These are phyloP conservation scores for Pemphredon lugubris DNA, from an alignment of 2,888 invertebrate genomes.

Conservation along the genomic window DNA sequence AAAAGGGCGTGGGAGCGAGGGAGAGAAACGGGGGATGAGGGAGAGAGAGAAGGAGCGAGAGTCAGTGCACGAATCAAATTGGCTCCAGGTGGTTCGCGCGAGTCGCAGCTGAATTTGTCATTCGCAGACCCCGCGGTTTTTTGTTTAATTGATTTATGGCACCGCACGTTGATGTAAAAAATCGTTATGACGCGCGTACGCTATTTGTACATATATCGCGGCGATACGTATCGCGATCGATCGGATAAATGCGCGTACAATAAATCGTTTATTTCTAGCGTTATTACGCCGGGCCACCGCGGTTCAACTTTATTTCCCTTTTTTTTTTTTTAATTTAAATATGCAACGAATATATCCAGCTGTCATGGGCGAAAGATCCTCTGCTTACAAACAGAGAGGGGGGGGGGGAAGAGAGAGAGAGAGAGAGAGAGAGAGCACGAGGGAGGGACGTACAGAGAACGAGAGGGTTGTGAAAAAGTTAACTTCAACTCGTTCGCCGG, in stretches of 20 bases:
- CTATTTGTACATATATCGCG: not conserved
- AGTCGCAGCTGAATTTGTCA: constrained; percentile 59
- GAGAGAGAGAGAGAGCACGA: too few species aligned
- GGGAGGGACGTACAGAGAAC: too few species aligned
- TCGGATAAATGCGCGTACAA: constrained; percentile 4
- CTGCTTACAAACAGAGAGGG: too few species aligned
- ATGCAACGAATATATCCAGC: not conserved
- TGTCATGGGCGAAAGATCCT: not conserved
- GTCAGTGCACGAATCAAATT: constrained; percentile 42
- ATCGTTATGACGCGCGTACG: constrained; percentile 37
- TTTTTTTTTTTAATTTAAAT: not conserved
- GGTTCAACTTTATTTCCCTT: not conserved
- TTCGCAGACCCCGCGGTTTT: constrained; percentile 48
- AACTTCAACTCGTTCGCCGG: too few species aligned
- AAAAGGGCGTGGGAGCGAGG: too few species aligned
- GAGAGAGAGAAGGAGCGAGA: not conserved
- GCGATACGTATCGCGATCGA: constrained; percentile 19
- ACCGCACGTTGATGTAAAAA: constrained; percentile 50
- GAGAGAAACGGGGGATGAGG: not conserved
- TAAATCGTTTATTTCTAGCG: constrained; percentile 21
- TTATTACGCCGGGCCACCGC: constrained; percentile 1
- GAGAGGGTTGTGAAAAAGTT: too few species aligned
- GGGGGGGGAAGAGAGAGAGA: too few species aligned
- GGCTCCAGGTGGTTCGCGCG: constrained; percentile 46
- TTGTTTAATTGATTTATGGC: constrained; percentile 60